phyloP scores from a whole-genome alignment of 2,888 invertebrate species.

The Polylopha cassiicola region DNA sequence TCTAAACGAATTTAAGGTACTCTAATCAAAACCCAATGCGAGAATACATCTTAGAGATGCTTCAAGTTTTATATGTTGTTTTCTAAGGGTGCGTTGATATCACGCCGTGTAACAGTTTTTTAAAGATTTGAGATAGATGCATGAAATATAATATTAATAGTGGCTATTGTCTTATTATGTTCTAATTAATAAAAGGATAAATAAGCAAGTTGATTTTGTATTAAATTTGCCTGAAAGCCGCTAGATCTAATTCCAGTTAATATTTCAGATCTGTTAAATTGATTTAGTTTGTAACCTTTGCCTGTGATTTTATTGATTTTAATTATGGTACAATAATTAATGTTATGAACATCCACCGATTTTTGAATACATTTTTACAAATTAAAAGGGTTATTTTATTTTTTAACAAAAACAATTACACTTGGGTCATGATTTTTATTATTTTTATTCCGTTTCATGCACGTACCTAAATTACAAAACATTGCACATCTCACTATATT shows the following conservation, averaged over 20 bases:
- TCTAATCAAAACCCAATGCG: no score
- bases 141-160: no score
- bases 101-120: no score
- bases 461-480: slow-evolving; percentile 45
- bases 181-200: no score
- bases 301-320: slow-evolving; percentile 19
- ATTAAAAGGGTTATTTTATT: background rate
- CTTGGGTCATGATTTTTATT: slow-evolving; percentile 29
- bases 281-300: background rate
- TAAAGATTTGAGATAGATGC: no score
- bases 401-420: background rate
- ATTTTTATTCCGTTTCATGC: slow-evolving; percentile 27
- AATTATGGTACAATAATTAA: slow-evolving; percentile 5
- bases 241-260: background rate
- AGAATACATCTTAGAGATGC: no score
- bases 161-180: no score
- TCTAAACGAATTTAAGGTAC: no score
- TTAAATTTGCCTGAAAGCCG: no score
- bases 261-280: background rate
- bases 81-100: no score
- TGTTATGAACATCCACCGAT: slow-evolving; percentile 17
- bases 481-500: slow-evolving; percentile 25
- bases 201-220: slow-evolving; percentile 7
- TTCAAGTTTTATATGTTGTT: no score
- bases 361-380: slow-evolving; percentile 12